Evolutionary conservation across 2,888 invertebrate species (phyloP).

Genomic region (Lysandra coridon): DNA sequence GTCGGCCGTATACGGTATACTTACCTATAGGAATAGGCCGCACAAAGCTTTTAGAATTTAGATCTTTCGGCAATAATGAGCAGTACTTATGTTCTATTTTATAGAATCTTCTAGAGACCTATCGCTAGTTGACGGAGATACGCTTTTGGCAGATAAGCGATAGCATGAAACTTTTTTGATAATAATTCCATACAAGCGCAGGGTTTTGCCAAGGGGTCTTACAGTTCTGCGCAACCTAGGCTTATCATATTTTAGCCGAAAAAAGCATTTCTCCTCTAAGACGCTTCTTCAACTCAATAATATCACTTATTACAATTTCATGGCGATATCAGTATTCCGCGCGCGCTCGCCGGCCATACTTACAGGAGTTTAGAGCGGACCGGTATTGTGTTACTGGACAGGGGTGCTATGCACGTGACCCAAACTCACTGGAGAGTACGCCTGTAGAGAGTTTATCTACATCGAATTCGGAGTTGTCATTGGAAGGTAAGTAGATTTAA

Average conservation of each 20-base stretch:
- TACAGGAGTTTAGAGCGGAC: slow-evolving; percentile 71
- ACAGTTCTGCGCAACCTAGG: not conserved
- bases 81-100: too few species aligned
- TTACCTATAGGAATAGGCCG: too few species aligned
- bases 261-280: not conserved
- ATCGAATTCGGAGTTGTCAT: not conserved
- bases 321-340: slow-evolving; percentile 62
- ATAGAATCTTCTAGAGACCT: too few species aligned
- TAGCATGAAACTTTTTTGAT: too few species aligned
- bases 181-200: too few species aligned
- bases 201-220: not conserved
- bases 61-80: too few species aligned
- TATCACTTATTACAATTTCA: slow-evolving; percentile 40
- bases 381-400: slow-evolving; percentile 66
- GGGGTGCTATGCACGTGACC: slow-evolving; percentile 59
- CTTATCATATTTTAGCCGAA: not conserved
- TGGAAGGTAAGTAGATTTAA: not conserved
- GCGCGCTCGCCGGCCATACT: slow-evolving; percentile 66
- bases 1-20: too few species aligned
- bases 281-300: not conserved
- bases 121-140: too few species aligned
- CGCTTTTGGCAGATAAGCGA: too few species aligned
- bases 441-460: not conserved
- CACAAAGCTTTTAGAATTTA: too few species aligned
- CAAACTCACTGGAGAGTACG: slow-evolving; percentile 32